Conservation (phyloP, 2,888 invertebrate species). For the Tipula unca region DNA sequence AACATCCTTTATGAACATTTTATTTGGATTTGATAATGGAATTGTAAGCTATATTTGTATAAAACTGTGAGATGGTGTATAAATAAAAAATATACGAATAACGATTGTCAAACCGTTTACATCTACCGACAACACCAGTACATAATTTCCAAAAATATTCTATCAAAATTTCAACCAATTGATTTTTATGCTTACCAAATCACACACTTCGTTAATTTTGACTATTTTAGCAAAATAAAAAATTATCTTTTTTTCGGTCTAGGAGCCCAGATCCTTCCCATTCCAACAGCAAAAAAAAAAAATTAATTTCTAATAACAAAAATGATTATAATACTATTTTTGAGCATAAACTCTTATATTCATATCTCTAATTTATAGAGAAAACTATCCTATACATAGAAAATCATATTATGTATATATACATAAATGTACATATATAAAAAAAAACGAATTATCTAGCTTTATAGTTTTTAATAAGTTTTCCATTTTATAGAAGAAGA, state of each 20-base stretch:
- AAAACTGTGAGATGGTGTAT: too few species aligned
- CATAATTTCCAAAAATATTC: background rate
- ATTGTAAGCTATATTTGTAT: too few species aligned
- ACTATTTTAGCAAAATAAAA: background rate
- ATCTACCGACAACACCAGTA: too few species aligned
- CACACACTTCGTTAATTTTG: constrained; percentile 8
- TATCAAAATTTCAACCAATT: background rate
- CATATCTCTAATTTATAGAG: background rate
- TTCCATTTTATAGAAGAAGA: constrained; percentile 15
- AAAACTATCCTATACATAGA: background rate
- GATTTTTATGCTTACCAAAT: background rate
- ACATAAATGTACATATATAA: too few species aligned
- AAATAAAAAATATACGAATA: too few species aligned
- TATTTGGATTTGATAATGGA: too few species aligned
- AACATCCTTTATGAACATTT: too few species aligned
- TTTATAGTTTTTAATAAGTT: constrained; percentile 19
- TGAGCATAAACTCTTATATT: background rate
- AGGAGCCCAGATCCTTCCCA: background rate
- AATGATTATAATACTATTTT: background rate
- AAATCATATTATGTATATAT: background rate
- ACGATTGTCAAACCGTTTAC: too few species aligned
- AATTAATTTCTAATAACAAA: background rate
- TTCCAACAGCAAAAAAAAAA: background rate
- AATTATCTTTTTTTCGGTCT: background rate
- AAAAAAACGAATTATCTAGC: constrained; percentile 15